These are phyloP conservation scores for Halcyon chelicuti DNA, from an alignment of 2,797 vertebrate genomes.

Conservation along the genomic window DNA sequence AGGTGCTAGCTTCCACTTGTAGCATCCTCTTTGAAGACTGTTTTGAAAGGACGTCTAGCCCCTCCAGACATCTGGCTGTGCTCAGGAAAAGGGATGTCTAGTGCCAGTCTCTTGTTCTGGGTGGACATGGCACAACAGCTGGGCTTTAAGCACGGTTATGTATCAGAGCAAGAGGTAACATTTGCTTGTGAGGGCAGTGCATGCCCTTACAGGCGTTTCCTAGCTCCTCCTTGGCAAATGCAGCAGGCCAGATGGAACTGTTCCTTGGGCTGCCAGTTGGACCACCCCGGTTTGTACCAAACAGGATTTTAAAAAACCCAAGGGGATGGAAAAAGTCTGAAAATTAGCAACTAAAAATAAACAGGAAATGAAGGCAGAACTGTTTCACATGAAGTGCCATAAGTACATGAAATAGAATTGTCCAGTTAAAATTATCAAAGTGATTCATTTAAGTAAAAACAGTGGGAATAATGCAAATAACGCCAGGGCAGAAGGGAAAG, in stretches of 20 bases:
- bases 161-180: slow-evolving; percentile 22
- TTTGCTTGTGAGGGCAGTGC: slow-evolving; percentile 25
- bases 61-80: neutral
- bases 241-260: slow-evolving; percentile 68
- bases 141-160: neutral
- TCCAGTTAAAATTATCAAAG: slow-evolving; percentile 44
- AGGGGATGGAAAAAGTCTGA: slow-evolving; percentile 61
- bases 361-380: slow-evolving; percentile 67
- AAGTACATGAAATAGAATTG: slow-evolving; percentile 27
- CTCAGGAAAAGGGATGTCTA: neutral
- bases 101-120: neutral
- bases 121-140: neutral
- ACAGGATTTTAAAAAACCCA: slow-evolving; percentile 64
- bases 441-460: slow-evolving; percentile 34
- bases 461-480: neutral
- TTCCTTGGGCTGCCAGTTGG: slow-evolving; percentile 72
- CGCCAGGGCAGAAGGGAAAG: neutral
- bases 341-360: slow-evolving; percentile 72
- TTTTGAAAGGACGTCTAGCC: neutral
- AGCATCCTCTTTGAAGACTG: neutral
- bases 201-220: slow-evolving; percentile 48
- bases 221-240: slow-evolving; percentile 68
- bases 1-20: slow-evolving; percentile 14
- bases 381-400: slow-evolving; percentile 29
- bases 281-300: slow-evolving; percentile 72